Percentiles rank a stretch among this genome's conserved stretches.
Evolutionary conservation across 2,888 invertebrate genomes (phyloP).

Genomic region (Notocelia uddmanniana): DNA sequence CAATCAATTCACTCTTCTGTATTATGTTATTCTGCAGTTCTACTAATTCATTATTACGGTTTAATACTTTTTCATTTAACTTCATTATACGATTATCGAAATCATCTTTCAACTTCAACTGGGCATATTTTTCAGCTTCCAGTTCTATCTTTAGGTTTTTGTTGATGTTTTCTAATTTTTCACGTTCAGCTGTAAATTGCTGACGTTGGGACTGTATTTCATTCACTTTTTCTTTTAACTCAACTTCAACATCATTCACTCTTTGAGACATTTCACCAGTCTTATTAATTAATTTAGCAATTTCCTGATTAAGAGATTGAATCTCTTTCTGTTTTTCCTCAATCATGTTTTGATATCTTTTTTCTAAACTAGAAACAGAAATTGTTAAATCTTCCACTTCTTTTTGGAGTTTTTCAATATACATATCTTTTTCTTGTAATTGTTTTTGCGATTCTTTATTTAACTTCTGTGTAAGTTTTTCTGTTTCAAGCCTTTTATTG

Average conservation of each 20-base stretch:
- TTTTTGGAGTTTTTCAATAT: slow-evolving; percentile 58
- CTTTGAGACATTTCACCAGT: slow-evolving; percentile 73
- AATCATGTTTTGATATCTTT: slow-evolving; percentile 51
- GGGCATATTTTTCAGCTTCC: slow-evolving; percentile 65
- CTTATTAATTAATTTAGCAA: slow-evolving; percentile 66
- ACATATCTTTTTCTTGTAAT: slow-evolving; percentile 54
- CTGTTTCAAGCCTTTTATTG: not conserved
- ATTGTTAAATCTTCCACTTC: slow-evolving; percentile 59
- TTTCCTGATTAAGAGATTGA: slow-evolving; percentile 48
- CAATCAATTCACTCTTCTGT: slow-evolving; percentile 70
- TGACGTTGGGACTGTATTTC: slow-evolving; percentile 72
- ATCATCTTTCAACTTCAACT: slow-evolving; percentile 66
- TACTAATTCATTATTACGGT: slow-evolving; percentile 76
- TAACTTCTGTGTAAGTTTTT: not conserved
- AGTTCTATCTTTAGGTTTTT: slow-evolving; percentile 63
- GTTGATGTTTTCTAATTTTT: slow-evolving; percentile 65
- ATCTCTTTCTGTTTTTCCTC: slow-evolving; percentile 13
- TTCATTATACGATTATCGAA: slow-evolving; percentile 74
- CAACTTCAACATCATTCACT: slow-evolving; percentile 62
- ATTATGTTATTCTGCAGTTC: slow-evolving; percentile 73
- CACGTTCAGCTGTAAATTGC: slow-evolving; percentile 69
- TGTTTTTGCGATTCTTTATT: slow-evolving; percentile 54
- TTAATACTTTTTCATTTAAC: slow-evolving; percentile 73
- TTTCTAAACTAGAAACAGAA: slow-evolving; percentile 54
- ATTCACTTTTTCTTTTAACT: slow-evolving; percentile 66